These are phyloP conservation scores for Azemiops feae DNA, from an alignment of 2,113 vertebrate genomes.

Conservation along the genomic window DNA sequence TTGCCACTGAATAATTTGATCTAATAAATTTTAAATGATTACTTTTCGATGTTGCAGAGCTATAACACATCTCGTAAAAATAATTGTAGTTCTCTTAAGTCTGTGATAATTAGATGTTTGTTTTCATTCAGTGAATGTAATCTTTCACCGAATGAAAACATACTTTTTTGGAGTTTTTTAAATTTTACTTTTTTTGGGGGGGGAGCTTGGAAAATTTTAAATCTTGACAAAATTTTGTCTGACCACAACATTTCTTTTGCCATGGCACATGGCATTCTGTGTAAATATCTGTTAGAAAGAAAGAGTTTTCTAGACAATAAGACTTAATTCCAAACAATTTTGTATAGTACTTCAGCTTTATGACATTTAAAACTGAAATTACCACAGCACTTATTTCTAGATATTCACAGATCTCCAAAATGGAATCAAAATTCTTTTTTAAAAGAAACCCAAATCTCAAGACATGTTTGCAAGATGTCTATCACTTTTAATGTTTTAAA, in stretches of 20 bases:
- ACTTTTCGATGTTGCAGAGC: neutral
- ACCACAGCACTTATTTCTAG: neutral
- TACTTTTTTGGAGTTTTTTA: neutral
- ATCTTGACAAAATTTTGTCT: neutral
- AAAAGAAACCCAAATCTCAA: neutral
- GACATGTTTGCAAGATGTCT: neutral
- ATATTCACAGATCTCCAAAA: neutral
- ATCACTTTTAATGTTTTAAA: neutral
- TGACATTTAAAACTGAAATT: neutral
- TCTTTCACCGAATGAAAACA: neutral
- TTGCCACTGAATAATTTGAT: neutral
- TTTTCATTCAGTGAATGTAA: neutral
- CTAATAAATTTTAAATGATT: neutral
- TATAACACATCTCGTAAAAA: neutral
- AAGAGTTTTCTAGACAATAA: neutral
- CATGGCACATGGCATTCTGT: neutral
- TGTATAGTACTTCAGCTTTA: neutral
- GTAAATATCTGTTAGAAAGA: too few species aligned
- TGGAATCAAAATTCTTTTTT: neutral
- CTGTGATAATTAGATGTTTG: constrained; percentile 3
- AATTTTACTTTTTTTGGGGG: neutral
- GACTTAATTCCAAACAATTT: neutral
- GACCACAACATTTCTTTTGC: too few species aligned
- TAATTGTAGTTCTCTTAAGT: neutral
- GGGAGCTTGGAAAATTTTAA: neutral